A percentile compares a stretch with the other conserved stretches of the same genome.
These are phyloP conservation scores for Rhegmatorhina hoffmannsi DNA, from an alignment of 2,113 vertebrate species.

Conservation along the genomic window DNA sequence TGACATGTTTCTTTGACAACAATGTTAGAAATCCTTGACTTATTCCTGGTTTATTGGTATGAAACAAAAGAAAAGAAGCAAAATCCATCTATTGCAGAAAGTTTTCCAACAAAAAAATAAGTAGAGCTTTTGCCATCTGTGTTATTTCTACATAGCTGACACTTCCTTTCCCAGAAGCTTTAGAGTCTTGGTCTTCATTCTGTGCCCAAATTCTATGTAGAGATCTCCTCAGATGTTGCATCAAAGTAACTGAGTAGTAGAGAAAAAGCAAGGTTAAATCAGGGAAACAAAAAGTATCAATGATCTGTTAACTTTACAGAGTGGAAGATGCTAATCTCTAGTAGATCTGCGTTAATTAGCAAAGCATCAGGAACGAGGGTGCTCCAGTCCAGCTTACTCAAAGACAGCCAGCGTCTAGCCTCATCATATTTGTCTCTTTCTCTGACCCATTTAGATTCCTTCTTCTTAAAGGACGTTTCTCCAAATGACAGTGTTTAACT, in stretches of 20 bases:
- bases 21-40: not conserved
- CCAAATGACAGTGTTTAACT: constrained; percentile 54
- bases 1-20: not conserved
- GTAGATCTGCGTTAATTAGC: not conserved
- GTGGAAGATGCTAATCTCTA: not conserved
- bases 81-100: not conserved
- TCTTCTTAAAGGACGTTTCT: constrained; percentile 50
- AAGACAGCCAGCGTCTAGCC: not conserved
- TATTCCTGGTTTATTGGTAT: not conserved
- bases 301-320: not conserved
- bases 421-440: not conserved
- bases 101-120: not conserved
- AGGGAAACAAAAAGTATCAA: not conserved
- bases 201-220: not conserved
- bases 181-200: not conserved
- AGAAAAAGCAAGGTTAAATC: not conserved
- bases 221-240: not conserved
- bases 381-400: not conserved
- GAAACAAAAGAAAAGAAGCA: not conserved
- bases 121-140: not conserved
- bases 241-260: not conserved
- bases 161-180: not conserved
- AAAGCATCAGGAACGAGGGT: not conserved
- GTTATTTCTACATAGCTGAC: not conserved
- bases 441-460: constrained; percentile 14